phyloP scores from a whole-genome alignment of 2,888 invertebrate species.

The Andrena bicolor region DNA sequence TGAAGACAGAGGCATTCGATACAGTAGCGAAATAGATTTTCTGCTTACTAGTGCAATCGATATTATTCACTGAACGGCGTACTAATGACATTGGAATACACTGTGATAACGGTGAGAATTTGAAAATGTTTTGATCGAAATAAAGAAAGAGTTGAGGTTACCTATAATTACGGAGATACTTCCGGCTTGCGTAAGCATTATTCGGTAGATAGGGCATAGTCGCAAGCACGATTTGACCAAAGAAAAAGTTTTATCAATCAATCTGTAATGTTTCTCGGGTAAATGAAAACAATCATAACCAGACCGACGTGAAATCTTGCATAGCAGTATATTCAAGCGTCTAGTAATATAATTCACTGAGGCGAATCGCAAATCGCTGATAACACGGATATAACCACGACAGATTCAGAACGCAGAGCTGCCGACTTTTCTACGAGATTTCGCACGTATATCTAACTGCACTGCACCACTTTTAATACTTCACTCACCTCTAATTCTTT shows the following conservation, averaged over 20 bases:
- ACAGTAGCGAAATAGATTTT: conserved; percentile 5
- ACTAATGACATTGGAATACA: not conserved
- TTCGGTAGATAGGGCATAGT: conserved; percentile 26
- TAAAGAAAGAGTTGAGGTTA: conserved; percentile 49
- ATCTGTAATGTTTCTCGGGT: conserved; percentile 16
- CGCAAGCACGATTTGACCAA: conserved; percentile 12
- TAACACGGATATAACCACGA: conserved; percentile 61
- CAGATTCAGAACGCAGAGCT: conserved; percentile 51
- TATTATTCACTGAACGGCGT: not conserved
- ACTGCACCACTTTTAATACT: conserved; percentile 60
- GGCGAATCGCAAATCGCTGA: conserved; percentile 40
- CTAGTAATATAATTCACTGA: conserved; percentile 46
- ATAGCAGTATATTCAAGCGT: conserved; percentile 21
- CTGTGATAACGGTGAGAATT: not conserved
- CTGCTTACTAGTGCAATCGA: not conserved
- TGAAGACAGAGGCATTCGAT: not conserved
- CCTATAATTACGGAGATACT: conserved; percentile 41
- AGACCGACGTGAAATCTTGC: conserved; percentile 15
- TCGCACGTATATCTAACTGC: conserved; percentile 50
- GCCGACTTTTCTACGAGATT: conserved; percentile 45
- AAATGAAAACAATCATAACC: conserved; percentile 20
- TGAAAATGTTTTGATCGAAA: conserved; percentile 6
- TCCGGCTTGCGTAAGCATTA: conserved; percentile 12
- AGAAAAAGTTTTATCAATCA: conserved; percentile 22
- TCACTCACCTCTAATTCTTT: conserved; percentile 83